Conservation (phyloP, 1,140 invertebrate genomes). For the Protaetia brevitarsis region DNA sequence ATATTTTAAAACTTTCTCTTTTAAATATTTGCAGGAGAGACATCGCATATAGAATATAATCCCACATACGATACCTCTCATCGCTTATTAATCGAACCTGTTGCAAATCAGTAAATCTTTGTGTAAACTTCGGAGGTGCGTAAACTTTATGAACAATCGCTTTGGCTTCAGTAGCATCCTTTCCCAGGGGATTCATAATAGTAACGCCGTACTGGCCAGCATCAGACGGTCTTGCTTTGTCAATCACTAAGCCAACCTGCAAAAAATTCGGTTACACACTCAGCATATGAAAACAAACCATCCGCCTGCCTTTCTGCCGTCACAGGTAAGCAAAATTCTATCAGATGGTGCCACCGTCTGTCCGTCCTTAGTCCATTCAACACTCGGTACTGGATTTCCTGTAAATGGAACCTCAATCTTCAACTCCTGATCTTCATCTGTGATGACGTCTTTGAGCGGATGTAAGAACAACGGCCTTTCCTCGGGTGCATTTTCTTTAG, state of each 20-base stretch:
- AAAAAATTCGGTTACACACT: not conserved
- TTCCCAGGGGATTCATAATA: conserved; percentile 71
- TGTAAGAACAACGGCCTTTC: conserved; percentile 74
- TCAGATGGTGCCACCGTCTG: conserved; percentile 62
- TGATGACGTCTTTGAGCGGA: conserved; percentile 66
- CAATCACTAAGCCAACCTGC: conserved; percentile 64
- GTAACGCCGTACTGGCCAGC: conserved; percentile 74
- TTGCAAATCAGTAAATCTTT: conserved; percentile 80
- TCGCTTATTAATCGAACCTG: too few species aligned
- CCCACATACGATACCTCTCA: too few species aligned
- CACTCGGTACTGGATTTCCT: conserved; percentile 85
- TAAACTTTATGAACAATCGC: conserved; percentile 76
- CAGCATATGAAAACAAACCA: conserved; percentile 41
- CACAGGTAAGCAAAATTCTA: conserved; percentile 68
- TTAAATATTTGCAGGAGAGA: too few species aligned
- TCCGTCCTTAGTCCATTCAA: conserved; percentile 81
- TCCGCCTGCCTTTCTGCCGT: conserved; percentile 79
- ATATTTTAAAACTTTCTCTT: too few species aligned
- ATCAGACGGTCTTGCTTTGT: conserved; percentile 66
- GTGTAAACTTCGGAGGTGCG: conserved; percentile 75
- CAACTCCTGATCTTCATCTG: conserved; percentile 74
- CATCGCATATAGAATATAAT: too few species aligned
- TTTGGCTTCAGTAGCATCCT: conserved; percentile 64
- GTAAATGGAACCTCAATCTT: conserved; percentile 65
- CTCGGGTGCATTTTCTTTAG: conserved; percentile 59